Conservation (phyloP, 2,113 vertebrate genomes). For the Otus sunia region DNA sequence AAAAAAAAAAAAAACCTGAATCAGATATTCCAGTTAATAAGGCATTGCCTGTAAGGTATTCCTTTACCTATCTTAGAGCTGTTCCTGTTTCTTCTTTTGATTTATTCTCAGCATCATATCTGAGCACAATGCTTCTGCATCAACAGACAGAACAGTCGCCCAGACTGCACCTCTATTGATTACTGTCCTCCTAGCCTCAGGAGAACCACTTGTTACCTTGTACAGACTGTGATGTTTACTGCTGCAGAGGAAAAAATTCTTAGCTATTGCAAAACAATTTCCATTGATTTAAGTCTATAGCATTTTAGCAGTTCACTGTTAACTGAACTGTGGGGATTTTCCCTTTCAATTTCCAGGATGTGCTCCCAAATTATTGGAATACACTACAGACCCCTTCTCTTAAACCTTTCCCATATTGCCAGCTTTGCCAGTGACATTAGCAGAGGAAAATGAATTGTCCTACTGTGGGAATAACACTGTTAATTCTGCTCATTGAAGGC, state of each 20-base stretch:
- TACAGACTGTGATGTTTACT: conserved; percentile 65
- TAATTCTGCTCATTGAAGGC: neutral
- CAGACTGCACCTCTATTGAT: conserved; percentile 46
- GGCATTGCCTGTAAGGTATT: neutral
- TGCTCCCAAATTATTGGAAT: conserved; percentile 56
- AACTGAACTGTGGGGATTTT: conserved; percentile 67
- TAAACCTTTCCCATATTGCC: conserved; percentile 29
- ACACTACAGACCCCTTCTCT: neutral
- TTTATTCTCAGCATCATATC: conserved; percentile 49
- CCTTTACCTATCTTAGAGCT: conserved; percentile 19
- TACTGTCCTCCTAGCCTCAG: conserved; percentile 51
- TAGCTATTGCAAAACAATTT: conserved; percentile 69
- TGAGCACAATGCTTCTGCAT: conserved; percentile 30
- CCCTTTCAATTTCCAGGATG: conserved; percentile 52
- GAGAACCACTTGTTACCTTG: conserved; percentile 69
- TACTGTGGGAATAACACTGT: neutral
- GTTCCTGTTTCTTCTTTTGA: conserved; percentile 43
- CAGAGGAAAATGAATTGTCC: neutral
- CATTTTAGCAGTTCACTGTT: conserved; percentile 42
- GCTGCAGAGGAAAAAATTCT: conserved; percentile 40
- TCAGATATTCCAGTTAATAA: neutral
- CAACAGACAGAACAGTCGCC: neutral
- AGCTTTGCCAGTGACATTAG: neutral
- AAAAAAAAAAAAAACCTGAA: neutral
- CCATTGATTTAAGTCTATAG: conserved; percentile 68